Evolutionary conservation across 2,797 vertebrate genomes (phyloP).

Genomic region (Sebastes ruberrimus): DNA sequence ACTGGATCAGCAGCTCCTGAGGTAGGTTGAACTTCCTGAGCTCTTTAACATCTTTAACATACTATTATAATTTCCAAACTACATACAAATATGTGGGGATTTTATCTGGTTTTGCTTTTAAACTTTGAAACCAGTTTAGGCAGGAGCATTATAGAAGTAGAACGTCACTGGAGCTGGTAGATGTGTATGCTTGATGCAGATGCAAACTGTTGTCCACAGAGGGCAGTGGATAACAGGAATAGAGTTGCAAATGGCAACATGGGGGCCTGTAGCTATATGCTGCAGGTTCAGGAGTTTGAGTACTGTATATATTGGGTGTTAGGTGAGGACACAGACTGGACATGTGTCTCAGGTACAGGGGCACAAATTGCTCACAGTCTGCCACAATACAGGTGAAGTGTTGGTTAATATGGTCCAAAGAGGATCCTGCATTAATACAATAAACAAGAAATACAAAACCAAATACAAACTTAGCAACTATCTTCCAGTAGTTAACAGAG

Average conservation of each 20-base stretch:
- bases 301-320: neutral
- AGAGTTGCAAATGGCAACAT: neutral
- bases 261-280: neutral
- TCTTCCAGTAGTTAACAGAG: neutral
- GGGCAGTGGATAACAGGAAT: slow-evolving; percentile 29
- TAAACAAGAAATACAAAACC: neutral
- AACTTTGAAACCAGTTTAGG: neutral
- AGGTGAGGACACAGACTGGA: neutral
- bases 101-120: neutral
- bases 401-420: neutral
- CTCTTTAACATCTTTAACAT: no score
- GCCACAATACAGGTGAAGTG: neutral
- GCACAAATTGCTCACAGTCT: neutral
- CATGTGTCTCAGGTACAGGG: neutral
- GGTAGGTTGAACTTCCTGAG: neutral
- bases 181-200: neutral
- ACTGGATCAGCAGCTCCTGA: neutral
- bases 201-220: slow-evolving; percentile 36
- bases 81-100: fast-evolving
- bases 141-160: neutral
- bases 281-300: neutral
- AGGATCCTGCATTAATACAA: neutral
- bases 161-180: neutral
- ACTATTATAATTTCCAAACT: neutral
- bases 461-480: neutral